Base-by-base conservation (phyloP, 2,797 vertebrate species). In the Thaleichthys pacificus region DNA sequence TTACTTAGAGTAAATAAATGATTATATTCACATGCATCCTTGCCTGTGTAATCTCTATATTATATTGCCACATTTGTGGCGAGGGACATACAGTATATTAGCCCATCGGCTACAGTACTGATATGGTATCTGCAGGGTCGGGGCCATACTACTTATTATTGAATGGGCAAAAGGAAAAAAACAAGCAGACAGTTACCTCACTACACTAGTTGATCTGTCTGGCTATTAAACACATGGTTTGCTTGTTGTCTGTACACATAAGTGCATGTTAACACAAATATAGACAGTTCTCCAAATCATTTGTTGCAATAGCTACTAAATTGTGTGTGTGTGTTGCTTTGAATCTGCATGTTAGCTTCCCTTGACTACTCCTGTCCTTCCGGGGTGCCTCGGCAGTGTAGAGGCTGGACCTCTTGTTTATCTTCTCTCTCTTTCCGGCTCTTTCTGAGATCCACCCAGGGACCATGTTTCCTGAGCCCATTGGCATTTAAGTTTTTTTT, bases 1-100 rank as follows among this genome's bases (percentile, higher is more conserved):
- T 90, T 87, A 84, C 87, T 91, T 92, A 92, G 90, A 93, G 85
- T 74, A 93, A 94, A 93, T 93, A 94, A 93, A 93, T 91, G 87
- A 92, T 86, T 93, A 88, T 94, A 92, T 94, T 92, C 86, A 84
- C 84, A 85, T 82, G 86, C 73, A 49, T 84, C 9, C 22, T 49
- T 66, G 24, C n/a, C n/a, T 26, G 28, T 61, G 11, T 47, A 12
- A 47, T 57, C 15, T 32, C 24, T 35, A 35, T 66, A 28, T 38
- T 49, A 12, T 17, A 56, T 56, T 56, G 19, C 51, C 19, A 17
- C 42, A 38, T 65, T 35, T 38, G 2, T 65, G 32, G 14, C 17
- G n/a, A 5, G 19, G 56, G 21, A 5, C 28, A n/a, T 15, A 28
- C 61, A 15, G 14, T 61, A 58, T 22, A 58, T 22, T 58, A 5